Percentiles rank a stretch among this genome's conserved stretches.
phyloP scores from a whole-genome alignment of 2,888 invertebrate genomes.

The Mythimna albipuncta region DNA sequence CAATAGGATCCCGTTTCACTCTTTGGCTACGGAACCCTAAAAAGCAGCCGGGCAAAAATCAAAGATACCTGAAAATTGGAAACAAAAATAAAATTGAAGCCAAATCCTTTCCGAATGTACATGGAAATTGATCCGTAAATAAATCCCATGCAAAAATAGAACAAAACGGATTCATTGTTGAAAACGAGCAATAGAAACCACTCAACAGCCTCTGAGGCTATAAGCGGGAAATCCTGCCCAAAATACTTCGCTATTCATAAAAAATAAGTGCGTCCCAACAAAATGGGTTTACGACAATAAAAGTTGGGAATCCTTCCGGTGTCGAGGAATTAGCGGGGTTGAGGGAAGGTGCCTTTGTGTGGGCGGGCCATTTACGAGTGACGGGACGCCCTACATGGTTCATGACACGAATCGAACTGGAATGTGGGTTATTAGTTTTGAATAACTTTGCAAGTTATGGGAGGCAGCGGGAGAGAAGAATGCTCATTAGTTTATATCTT shows the following conservation, averaged over 20 bases:
- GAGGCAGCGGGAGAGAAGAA: neutral
- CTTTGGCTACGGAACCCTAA: neutral
- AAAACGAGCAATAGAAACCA: conserved; percentile 40
- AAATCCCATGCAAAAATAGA: conserved; percentile 24
- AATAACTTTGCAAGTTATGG: conserved; percentile 23
- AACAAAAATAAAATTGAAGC: neutral
- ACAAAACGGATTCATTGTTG: conserved; percentile 34
- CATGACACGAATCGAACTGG: conserved; percentile 15
- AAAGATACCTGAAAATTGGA: neutral
- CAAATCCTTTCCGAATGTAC: neutral
- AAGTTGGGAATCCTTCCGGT: conserved; percentile 52
- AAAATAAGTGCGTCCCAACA: conserved; percentile 56
- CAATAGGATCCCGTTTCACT: no score
- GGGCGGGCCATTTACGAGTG: conserved; percentile 6
- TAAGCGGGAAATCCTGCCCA: conserved; percentile 45
- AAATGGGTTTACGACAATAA: conserved; percentile 53
- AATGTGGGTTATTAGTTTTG: conserved; percentile 29
- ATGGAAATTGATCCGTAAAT: conserved; percentile 3
- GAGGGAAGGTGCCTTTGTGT: conserved; percentile 35
- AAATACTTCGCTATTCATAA: conserved; percentile 61
- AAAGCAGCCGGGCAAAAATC: neutral
- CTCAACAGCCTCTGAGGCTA: conserved; percentile 23
- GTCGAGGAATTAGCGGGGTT: conserved; percentile 50
- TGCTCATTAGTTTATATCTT: neutral
- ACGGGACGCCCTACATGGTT: conserved; percentile 9